Base-by-base conservation (phyloP, 92 coral and sea anemone species). In the Zoanthus sociatus region DNA sequence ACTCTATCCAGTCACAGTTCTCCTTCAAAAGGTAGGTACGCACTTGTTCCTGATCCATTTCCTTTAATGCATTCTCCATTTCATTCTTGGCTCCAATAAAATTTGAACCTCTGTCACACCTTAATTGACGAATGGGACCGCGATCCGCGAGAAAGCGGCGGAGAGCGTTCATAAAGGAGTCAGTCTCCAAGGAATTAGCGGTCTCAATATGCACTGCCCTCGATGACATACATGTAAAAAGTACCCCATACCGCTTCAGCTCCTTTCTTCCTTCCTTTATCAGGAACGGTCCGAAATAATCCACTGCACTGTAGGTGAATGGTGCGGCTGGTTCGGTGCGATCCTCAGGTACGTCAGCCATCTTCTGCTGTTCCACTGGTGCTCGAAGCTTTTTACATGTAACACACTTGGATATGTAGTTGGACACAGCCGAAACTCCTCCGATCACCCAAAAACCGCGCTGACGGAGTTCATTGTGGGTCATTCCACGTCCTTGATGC, bases 401-500 rank as follows among this genome's bases (percentile, higher is more conserved):
- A 20, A 83, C 86, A 58, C 91, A 83, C 89, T 54, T 82, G 12
- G 78, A 76, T 53, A 90, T 44, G 44, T 26, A 16, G 17, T 61
- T 9, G 15, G 85, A 55, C 4, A 5, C 86, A 11, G 87, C 89
- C 0, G 94, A 87, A 12, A 83, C 72, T 12, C 93, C 93, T 70
- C 89, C 84, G 42, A 84, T 91, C 12, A 91, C 86, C 94, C 94
- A 91, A 18, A 42, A 91, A 1, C 91, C 94, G 33, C 87, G 87
- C 73, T 88, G 89, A 42, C 89, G 94, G 77, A 91, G 83, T 51
- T 91, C 89, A 42, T 91, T 87, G 76, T 68, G 88, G 46, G 93
- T 91, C 89, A 91, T 91, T 26, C 93, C 93, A 55, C 83, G 78
- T 78, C 93, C 93, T 79, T 88, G 91, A 50, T 91, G 91, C 53